A percentile compares a stretch with the other conserved stretches of the same genome.
These are phyloP conservation scores for Drosophila monieri DNA, from an alignment of 2,888 invertebrate species.

Conservation along the genomic window DNA sequence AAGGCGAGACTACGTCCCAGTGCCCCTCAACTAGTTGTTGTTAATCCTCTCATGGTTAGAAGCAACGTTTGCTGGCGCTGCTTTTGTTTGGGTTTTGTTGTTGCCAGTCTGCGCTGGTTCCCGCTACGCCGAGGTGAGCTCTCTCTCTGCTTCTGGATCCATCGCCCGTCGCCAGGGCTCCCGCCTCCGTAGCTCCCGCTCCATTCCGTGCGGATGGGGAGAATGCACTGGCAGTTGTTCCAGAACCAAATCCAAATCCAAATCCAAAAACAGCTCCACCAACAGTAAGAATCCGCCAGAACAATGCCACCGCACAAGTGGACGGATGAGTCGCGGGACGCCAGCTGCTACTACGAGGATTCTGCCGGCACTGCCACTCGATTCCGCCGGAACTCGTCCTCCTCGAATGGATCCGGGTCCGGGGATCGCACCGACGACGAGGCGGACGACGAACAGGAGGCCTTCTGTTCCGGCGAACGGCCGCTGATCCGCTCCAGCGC, in stretches of 20 bases:
- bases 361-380: conserved; percentile 7
- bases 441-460: conserved; percentile 64
- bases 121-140: conserved; percentile 63
- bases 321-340: conserved; percentile 70
- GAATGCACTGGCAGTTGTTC: conserved; percentile 64
- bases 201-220: conserved; percentile 45
- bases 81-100: conserved; percentile 42
- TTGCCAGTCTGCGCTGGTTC: conserved; percentile 55
- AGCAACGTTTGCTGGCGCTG: conserved; percentile 24
- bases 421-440: conserved; percentile 67
- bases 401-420: conserved; percentile 47
- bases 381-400: conserved; percentile 28
- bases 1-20: not conserved
- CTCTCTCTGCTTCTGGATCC: conserved; percentile 15
- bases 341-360: conserved; percentile 63
- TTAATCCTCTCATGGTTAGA: conserved; percentile 31
- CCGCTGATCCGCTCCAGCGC: conserved; percentile 56
- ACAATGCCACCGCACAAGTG: conserved; percentile 64
- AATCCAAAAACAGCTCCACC: not conserved
- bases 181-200: not conserved
- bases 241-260: conserved; percentile 3
- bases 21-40: conserved; percentile 5
- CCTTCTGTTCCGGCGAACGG: conserved; percentile 59
- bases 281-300: not conserved
- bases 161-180: not conserved